These are phyloP conservation scores for Micrastur ruficollis DNA, from an alignment of 2,797 vertebrate genomes.

Conservation along the genomic window DNA sequence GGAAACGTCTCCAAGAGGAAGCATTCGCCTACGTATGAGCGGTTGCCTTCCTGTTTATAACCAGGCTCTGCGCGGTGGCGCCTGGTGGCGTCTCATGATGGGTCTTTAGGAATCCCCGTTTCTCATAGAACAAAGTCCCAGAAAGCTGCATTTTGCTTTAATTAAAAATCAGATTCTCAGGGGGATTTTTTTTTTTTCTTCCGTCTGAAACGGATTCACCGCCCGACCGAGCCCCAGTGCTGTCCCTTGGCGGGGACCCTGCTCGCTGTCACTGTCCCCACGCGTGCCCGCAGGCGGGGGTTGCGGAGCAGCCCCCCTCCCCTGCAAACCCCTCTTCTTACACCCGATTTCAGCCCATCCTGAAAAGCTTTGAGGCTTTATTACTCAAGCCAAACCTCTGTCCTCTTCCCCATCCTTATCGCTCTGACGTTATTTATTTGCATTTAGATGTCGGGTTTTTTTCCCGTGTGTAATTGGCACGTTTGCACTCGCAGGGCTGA, in stretches of 20 bases:
- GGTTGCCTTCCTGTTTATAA: slow-evolving; percentile 30
- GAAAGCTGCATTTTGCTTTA: background rate
- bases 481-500: slow-evolving; percentile 82
- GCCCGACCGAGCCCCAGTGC: accelerated
- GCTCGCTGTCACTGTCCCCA: background rate
- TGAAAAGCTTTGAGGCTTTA: background rate
- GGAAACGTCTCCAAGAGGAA: slow-evolving; percentile 2
- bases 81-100: background rate
- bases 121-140: background rate
- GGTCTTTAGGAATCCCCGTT: background rate
- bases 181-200: accelerated
- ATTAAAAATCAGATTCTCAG: background rate
- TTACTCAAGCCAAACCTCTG: background rate
- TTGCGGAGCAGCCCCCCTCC: background rate
- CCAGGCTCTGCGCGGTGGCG: background rate
- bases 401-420: background rate
- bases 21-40: background rate
- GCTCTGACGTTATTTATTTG: background rate
- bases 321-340: background rate
- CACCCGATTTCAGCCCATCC: background rate
- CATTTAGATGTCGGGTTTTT: background rate
- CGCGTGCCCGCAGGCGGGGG: accelerated
- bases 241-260: accelerated
- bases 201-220: accelerated
- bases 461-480: accelerated